phyloP scores from a whole-genome alignment of 1,140 invertebrate genomes.

The Drosophila erecta region DNA sequence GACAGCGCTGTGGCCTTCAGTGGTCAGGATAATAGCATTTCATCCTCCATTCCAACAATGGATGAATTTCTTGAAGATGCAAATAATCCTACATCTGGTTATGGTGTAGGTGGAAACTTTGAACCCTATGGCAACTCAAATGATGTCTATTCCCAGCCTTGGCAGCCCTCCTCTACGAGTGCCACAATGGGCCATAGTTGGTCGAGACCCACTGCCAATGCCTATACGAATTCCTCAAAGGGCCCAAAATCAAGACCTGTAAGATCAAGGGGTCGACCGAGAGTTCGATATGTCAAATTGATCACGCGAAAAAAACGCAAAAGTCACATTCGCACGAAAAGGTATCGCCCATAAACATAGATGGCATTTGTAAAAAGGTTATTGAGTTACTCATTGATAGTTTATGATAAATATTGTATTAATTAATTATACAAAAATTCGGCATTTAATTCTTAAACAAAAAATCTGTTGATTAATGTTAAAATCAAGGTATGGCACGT shows the following conservation, averaged over 20 bases:
- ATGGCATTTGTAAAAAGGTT: not conserved
- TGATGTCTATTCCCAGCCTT: slow-evolving; percentile 9
- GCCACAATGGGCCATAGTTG: slow-evolving; percentile 12
- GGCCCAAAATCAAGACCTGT: slow-evolving; percentile 15
- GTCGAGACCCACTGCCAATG: slow-evolving; percentile 8
- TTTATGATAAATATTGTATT: not conserved
- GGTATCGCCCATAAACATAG: slow-evolving; percentile 47
- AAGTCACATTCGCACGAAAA: slow-evolving; percentile 60
- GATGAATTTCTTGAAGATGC: slow-evolving; percentile 55
- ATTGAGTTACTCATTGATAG: slow-evolving; percentile 4
- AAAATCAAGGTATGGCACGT: no score
- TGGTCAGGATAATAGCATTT: slow-evolving; percentile 48
- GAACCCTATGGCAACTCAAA: slow-evolving; percentile 36
- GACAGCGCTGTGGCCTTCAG: slow-evolving; percentile 66
- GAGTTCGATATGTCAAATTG: slow-evolving; percentile 57
- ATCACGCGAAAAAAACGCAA: slow-evolving; percentile 65
- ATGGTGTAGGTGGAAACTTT: slow-evolving; percentile 1
- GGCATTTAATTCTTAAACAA: no score
- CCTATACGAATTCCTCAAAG: slow-evolving; percentile 8
- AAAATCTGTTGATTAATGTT: no score
- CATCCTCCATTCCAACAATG: slow-evolving; percentile 40
- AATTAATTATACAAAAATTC: slow-evolving; percentile 17
- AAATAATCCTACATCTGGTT: not conserved
- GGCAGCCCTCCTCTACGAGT: slow-evolving; percentile 26
- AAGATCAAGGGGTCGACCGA: slow-evolving; percentile 8